Conservation (phyloP, 2,888 invertebrate genomes). For the Lasioglossum calceatum region DNA sequence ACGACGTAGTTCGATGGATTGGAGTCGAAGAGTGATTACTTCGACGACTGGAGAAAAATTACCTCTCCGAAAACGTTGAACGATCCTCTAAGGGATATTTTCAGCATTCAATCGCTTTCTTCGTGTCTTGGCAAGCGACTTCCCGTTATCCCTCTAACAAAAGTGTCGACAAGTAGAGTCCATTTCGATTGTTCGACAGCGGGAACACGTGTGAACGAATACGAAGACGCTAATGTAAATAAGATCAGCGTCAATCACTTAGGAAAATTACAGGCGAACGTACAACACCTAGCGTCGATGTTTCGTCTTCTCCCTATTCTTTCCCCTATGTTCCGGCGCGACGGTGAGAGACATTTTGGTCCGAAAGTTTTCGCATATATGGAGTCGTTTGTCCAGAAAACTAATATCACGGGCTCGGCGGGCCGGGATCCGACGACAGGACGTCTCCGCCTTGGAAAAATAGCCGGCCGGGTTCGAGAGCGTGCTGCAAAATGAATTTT, state of each 20-base stretch:
- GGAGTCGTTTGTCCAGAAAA: background rate
- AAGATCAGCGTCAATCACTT: background rate
- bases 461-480: conserved; percentile 4
- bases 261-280: background rate
- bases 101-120: background rate
- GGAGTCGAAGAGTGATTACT: conserved; percentile 12
- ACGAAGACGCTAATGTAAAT: too few species aligned
- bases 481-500: conserved; percentile 51
- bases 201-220: too few species aligned
- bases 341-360: too few species aligned
- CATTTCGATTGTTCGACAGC: too few species aligned
- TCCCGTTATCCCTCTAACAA: background rate
- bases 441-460: background rate
- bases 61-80: background rate
- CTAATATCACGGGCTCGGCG: background rate
- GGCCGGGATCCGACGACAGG: background rate
- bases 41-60: conserved; percentile 14
- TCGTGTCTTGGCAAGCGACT: background rate
- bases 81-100: background rate
- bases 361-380: background rate
- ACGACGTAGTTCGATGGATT: background rate
- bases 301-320: too few species aligned
- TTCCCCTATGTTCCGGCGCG: too few species aligned
- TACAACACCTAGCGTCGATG: too few species aligned
- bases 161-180: background rate